phyloP scores from a whole-genome alignment of 2,113 vertebrate species.

The Elephas maximus region DNA sequence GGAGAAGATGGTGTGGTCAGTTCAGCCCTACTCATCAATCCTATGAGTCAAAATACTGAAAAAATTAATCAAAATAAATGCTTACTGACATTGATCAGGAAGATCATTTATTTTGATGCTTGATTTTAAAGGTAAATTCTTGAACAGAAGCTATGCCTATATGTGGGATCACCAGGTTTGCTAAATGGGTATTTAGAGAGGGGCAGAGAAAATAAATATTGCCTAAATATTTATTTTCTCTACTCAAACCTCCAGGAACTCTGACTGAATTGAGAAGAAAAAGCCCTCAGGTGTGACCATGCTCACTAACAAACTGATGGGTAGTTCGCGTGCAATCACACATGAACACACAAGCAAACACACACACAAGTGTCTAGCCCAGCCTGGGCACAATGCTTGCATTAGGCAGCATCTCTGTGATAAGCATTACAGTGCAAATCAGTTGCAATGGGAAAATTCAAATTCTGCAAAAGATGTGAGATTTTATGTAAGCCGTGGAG shows the following conservation, averaged over 20 bases:
- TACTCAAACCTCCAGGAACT: background rate
- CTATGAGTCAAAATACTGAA: background rate
- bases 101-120: background rate
- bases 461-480: background rate
- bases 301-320: background rate
- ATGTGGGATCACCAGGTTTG: background rate
- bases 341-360: background rate
- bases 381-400: background rate
- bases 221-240: background rate
- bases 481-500: background rate
- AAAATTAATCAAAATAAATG: background rate
- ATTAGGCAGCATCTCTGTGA: background rate
- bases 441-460: background rate
- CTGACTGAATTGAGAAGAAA: background rate
- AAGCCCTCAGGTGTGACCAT: background rate
- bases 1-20: background rate
- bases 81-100: background rate
- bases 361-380: background rate
- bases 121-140: slow-evolving; percentile 13
- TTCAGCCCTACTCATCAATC: background rate
- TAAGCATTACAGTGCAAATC: background rate
- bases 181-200: background rate
- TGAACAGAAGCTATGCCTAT: background rate
- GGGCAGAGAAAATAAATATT: background rate
- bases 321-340: background rate